Percentiles rank a stretch among this genome's conserved stretches.
Conservation (phyloP, 2,797 vertebrate species). For the Notolepis coatsorum region DNA sequence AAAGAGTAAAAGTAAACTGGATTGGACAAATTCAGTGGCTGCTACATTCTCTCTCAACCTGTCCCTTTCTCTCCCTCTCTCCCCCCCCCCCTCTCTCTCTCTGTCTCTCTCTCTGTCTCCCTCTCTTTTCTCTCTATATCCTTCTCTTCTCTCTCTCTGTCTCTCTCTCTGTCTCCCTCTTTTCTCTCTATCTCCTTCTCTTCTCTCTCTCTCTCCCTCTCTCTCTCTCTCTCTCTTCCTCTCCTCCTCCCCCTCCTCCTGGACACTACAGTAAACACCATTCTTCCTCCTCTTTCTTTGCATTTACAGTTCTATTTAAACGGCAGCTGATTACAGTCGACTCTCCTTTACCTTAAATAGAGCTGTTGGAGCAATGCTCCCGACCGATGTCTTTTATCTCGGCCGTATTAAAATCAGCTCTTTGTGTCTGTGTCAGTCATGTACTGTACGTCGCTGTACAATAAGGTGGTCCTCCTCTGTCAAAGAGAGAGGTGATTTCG, state of each 20-base stretch:
- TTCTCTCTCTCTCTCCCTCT: not conserved
- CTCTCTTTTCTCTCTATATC: constrained; percentile 46
- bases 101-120: constrained; percentile 24
- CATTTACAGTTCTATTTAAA: constrained; percentile 63
- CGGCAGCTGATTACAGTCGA: constrained; percentile 56
- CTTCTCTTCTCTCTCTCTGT: constrained; percentile 17
- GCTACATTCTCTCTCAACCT: too few relatives aligned
- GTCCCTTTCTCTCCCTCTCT: not conserved
- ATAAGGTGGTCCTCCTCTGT: too few relatives aligned
- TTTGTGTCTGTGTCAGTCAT: too few relatives aligned
- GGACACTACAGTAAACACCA: constrained; percentile 59
- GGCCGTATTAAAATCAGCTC: too few relatives aligned
- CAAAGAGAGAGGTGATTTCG: too few relatives aligned
- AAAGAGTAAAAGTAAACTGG: too few relatives aligned
- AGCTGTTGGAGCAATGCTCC: too few relatives aligned
- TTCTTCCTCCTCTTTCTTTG: constrained; percentile 66
- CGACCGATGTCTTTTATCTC: too few relatives aligned
- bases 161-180: not conserved
- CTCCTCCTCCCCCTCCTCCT: constrained; percentile 46
- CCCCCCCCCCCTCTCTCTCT: not conserved
- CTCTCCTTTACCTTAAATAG: constrained; percentile 69
- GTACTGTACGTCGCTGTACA: too few relatives aligned
- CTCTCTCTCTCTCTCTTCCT: constrained; percentile 28
- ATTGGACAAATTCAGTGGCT: constrained; percentile 42
- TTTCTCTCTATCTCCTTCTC: not conserved